Percentiles rank a stretch among this genome's conserved stretches.
These are phyloP conservation scores for Cydia strobilella DNA, from an alignment of 1,140 invertebrate species.

Conservation along the genomic window DNA sequence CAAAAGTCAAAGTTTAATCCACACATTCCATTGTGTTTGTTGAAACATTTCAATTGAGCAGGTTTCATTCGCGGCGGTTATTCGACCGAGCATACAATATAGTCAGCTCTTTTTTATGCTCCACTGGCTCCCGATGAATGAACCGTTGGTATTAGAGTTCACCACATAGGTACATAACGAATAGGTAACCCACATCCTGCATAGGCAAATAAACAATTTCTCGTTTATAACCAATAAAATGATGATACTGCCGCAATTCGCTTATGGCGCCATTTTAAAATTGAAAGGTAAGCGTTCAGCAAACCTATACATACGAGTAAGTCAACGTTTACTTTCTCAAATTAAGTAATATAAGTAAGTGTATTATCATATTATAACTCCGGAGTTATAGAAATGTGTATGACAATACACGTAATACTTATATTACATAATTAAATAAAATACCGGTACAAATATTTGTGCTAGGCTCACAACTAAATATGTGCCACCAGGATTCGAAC, in stretches of 20 bases:
- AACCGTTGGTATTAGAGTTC: conserved; percentile 65
- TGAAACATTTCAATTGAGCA: conserved; percentile 72
- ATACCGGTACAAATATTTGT: too few species aligned
- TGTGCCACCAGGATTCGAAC: too few species aligned
- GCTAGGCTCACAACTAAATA: too few species aligned
- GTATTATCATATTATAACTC: too few species aligned
- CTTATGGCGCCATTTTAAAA: background rate
- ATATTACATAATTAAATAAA: too few species aligned
- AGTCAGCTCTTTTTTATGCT: conserved; percentile 69
- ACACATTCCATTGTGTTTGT: conserved; percentile 66
- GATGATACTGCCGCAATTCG: background rate
- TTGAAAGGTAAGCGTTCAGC: background rate
- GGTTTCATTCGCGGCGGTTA: conserved; percentile 63
- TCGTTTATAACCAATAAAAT: background rate
- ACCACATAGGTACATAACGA: conserved; percentile 43
- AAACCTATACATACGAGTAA: background rate
- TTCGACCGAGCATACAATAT: conserved; percentile 61
- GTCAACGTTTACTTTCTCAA: too few species aligned
- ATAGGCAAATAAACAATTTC: conserved; percentile 13
- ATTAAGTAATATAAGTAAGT: too few species aligned
- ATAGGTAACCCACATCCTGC: conserved; percentile 35
- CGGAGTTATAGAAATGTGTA: too few species aligned
- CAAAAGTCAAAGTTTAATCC: conserved; percentile 46
- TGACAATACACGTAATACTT: too few species aligned
- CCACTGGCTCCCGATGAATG: conserved; percentile 63